Conservation (phyloP, 2,113 vertebrate species). For the Athene cunicularia region DNA sequence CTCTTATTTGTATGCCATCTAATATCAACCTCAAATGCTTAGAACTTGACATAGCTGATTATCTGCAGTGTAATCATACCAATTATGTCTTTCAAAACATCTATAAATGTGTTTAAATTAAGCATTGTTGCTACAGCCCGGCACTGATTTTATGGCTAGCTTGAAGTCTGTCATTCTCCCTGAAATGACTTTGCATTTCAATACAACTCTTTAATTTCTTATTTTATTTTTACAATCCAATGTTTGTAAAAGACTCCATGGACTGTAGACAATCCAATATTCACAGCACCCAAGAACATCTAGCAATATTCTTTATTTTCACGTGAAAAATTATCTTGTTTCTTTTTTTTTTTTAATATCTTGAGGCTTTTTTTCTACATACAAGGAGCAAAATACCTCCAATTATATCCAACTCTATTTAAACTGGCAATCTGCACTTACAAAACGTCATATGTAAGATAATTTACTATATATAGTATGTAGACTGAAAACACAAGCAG, state of each 20-base stretch:
- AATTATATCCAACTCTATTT: not conserved
- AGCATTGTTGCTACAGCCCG: not conserved
- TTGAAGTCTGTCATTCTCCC: not conserved
- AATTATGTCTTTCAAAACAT: not conserved
- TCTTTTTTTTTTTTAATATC: not conserved
- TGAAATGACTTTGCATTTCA: not conserved
- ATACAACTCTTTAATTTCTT: not conserved
- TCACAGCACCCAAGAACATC: not conserved
- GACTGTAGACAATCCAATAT: not conserved
- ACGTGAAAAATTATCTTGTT: not conserved
- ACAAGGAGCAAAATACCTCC: not conserved
- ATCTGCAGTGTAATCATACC: not conserved
- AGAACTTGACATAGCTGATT: not conserved
- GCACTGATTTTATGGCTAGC: not conserved
- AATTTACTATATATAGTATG: not conserved
- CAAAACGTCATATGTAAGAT: not conserved
- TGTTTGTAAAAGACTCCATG: not conserved
- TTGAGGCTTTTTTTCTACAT: not conserved
- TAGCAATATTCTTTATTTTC: not conserved
- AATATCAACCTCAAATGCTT: not conserved
- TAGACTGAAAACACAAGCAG: not conserved
- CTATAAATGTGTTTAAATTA: not conserved
- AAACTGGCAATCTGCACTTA: not conserved
- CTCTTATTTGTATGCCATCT: not conserved
- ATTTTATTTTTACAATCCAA: not conserved